Percentiles rank a stretch among this genome's conserved stretches.
Evolutionary conservation across 2,113 vertebrate species (phyloP).

Genomic region (Psittacula cyanocephala): DNA sequence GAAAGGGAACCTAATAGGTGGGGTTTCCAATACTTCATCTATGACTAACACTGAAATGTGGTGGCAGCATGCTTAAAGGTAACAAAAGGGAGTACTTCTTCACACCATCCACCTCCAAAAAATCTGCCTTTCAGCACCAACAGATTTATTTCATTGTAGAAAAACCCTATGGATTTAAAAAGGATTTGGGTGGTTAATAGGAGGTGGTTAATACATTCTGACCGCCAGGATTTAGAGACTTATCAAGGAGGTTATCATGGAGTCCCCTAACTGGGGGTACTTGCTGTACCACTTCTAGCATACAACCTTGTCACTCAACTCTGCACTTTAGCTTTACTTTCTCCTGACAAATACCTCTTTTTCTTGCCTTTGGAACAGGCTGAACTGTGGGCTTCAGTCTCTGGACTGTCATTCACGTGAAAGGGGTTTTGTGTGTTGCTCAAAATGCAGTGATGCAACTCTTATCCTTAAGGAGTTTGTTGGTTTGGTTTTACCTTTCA

Average conservation of each 20-base stretch:
- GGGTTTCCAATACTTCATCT: neutral
- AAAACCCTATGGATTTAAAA: neutral
- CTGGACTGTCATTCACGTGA: neutral
- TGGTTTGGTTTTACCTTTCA: neutral
- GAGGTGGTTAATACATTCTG: neutral
- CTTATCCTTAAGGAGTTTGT: neutral
- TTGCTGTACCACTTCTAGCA: neutral
- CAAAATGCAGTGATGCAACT: neutral
- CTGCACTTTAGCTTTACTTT: neutral
- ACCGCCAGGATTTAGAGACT: neutral
- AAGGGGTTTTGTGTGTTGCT: neutral
- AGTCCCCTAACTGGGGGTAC: neutral
- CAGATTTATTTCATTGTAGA: neutral
- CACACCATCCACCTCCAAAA: neutral
- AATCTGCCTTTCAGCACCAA: neutral
- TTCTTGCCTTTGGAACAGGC: neutral
- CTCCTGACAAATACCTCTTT: neutral
- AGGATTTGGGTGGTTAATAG: neutral
- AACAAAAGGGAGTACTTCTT: neutral
- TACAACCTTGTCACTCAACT: neutral
- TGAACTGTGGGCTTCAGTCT: neutral
- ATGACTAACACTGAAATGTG: neutral
- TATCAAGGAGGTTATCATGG: neutral
- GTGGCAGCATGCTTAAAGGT: neutral
- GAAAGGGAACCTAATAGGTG: neutral